Evolutionary conservation across 1,140 invertebrate species (phyloP).

Genomic region (Procambarus virginalis): DNA sequence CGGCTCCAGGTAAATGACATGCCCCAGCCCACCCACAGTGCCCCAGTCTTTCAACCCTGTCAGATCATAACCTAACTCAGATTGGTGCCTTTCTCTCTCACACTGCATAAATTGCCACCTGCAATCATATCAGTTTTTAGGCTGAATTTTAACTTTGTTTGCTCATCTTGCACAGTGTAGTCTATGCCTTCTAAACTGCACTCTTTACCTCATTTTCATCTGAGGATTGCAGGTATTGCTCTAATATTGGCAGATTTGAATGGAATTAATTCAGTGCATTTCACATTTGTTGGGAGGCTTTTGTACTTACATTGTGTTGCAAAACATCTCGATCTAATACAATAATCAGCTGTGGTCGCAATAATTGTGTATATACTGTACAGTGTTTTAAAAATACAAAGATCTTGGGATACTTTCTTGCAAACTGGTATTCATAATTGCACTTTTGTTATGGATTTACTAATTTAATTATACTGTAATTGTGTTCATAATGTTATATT

Average conservation of each 20-base stretch:
- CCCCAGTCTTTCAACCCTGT: conserved; percentile 28
- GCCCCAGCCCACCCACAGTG: conserved; percentile 37
- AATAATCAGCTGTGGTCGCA: not conserved
- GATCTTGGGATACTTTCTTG: conserved; percentile 6
- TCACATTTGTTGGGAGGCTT: not conserved
- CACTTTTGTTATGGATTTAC: not conserved
- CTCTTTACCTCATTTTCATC: not conserved
- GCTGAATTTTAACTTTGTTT: conserved; percentile 28
- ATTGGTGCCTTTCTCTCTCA: conserved; percentile 33
- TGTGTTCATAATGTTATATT: too few species aligned
- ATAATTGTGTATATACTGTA: conserved; percentile 22
- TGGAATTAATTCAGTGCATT: not conserved
- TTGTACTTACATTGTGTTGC: not conserved
- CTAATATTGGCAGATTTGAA: not conserved
- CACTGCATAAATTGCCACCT: conserved; percentile 46
- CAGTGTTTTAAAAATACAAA: conserved; percentile 15
- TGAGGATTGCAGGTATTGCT: conserved; percentile 18
- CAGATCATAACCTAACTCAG: conserved; percentile 15
- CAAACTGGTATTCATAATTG: not conserved
- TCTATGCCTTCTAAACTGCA: conserved; percentile 14
- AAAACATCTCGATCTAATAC: not conserved
- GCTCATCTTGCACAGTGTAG: conserved; percentile 14
- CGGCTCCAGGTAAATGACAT: conserved; percentile 81
- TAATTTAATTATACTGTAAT: not conserved
- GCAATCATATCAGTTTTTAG: conserved; percentile 32